Conservation (phyloP, 1,140 invertebrate genomes). For the Carcinoscorpius rotundicauda region DNA sequence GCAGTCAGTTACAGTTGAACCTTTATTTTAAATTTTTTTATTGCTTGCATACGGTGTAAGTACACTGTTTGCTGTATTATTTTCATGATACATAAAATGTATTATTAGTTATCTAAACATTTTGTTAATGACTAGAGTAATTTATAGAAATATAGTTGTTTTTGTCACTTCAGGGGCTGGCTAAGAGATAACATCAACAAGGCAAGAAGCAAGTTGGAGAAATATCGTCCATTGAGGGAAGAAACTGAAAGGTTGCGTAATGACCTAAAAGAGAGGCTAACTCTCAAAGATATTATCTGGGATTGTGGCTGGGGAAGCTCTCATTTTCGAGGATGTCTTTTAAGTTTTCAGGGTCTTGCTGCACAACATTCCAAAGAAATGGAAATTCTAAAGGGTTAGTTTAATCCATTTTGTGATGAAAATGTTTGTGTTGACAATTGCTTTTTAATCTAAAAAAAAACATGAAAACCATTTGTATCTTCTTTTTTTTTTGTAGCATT, state of each 20-base stretch:
- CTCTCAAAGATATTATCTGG: constrained; percentile 48
- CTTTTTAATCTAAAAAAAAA: not conserved
- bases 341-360: constrained; percentile 48
- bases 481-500: not conserved
- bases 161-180: constrained; percentile 38
- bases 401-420: constrained; percentile 3
- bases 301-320: constrained; percentile 79
- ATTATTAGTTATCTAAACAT: no score
- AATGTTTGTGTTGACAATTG: not conserved
- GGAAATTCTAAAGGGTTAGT: constrained; percentile 33
- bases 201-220: constrained; percentile 45
- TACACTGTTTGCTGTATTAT: no score
- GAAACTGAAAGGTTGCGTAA: constrained; percentile 50
- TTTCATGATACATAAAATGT: no score
- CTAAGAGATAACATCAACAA: constrained; percentile 47
- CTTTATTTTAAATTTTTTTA: no score
- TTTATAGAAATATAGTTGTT: no score
- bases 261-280: constrained; percentile 34
- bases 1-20: no score
- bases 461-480: constrained; percentile 3
- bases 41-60: no score
- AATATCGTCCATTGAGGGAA: constrained; percentile 47
- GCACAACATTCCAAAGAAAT: constrained; percentile 55
- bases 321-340: constrained; percentile 68
- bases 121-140: no score